Conservation (phyloP, 2,113 vertebrate genomes). For the Hippocampus barbouri region DNA sequence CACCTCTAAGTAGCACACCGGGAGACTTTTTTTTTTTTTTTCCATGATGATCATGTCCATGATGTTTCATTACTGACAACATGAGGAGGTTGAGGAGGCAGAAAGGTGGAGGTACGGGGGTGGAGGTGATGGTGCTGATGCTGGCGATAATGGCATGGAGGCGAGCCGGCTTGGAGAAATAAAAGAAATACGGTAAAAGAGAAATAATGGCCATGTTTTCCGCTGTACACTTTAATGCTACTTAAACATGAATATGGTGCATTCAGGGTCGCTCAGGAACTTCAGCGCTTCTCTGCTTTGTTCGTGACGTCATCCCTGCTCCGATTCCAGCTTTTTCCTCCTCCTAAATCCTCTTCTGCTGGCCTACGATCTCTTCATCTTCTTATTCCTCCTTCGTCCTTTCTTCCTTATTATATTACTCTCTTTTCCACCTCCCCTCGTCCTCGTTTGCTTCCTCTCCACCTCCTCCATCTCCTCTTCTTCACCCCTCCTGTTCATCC, state of each 20-base stretch:
- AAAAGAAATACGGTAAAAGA: too few relatives aligned
- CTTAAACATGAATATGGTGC: too few relatives aligned
- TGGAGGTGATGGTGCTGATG: not conserved
- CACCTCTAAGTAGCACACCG: constrained; percentile 20
- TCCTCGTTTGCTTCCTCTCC: too few relatives aligned
- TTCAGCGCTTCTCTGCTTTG: too few relatives aligned
- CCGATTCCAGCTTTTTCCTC: not conserved
- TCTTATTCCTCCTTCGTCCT: too few relatives aligned
- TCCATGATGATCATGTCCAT: constrained; percentile 7
- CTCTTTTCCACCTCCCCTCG: constrained; percentile 11
- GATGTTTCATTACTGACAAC: constrained; percentile 17
- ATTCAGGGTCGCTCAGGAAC: too few relatives aligned
- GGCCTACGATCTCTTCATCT: too few relatives aligned
- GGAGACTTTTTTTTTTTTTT: not conserved
- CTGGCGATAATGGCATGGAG: not conserved
- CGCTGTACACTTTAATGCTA: not conserved
- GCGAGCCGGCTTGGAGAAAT: not conserved
- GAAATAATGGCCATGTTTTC: not conserved
- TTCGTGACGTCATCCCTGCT: not conserved
- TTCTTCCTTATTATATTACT: not conserved
- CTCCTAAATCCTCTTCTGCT: not conserved
- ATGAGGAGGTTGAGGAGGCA: not conserved
- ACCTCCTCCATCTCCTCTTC: too few relatives aligned
- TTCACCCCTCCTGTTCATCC: too few relatives aligned
- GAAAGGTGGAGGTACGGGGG: not conserved